Evolutionary conservation across 2,797 vertebrate species (phyloP).

Genomic region (Urophycis tenuis): DNA sequence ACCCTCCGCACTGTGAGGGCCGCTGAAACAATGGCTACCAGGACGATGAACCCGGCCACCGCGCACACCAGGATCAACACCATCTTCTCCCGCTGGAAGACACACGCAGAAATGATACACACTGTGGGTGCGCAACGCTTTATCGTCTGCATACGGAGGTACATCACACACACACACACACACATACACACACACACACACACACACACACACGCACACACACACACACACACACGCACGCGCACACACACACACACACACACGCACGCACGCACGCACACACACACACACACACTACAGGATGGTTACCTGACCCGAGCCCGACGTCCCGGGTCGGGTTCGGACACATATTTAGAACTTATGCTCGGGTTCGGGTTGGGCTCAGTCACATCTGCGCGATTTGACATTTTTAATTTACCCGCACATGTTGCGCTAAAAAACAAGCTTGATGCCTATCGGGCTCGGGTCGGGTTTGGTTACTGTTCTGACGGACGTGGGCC

Average conservation of each 20-base stretch:
- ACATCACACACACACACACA: neutral
- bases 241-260: neutral
- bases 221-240: neutral
- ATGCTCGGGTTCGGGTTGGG: too few species aligned
- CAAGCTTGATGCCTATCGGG: too few species aligned
- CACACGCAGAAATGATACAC: neutral
- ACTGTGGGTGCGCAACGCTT: neutral
- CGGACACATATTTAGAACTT: too few species aligned
- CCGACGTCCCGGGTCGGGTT: too few species aligned
- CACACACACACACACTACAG: neutral
- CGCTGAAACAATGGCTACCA: conserved; percentile 48
- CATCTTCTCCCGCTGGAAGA: conserved; percentile 61
- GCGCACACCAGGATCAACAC: conserved; percentile 65
- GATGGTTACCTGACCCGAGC: too few species aligned
- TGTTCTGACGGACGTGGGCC: too few species aligned
- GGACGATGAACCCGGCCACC: conserved; percentile 52
- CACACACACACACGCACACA: neutral
- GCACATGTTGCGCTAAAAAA: too few species aligned
- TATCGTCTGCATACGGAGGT: neutral
- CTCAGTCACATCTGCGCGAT: too few species aligned
- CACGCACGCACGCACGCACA: neutral
- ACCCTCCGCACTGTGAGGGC: conserved; percentile 55
- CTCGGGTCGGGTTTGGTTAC: too few species aligned
- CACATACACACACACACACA: neutral
- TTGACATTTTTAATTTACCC: too few species aligned